A percentile compares a stretch with the other conserved stretches of the same genome.
Conservation (phyloP, 2,888 invertebrate genomes). For the Troides aeacus region DNA sequence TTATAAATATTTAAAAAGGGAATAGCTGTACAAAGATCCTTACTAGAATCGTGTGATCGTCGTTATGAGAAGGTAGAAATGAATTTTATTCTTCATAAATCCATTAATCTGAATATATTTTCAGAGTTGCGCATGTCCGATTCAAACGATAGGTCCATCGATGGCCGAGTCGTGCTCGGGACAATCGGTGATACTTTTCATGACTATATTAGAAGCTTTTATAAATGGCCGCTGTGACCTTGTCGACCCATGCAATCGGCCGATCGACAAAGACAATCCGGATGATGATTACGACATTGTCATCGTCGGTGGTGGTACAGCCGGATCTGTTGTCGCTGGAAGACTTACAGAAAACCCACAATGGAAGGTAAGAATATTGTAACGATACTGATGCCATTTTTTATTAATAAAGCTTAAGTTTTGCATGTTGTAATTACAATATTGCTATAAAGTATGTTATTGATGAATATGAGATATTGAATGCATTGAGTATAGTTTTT, state of each 20-base stretch:
- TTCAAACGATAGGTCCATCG: constrained; percentile 78
- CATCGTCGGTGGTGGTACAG: constrained; percentile 84
- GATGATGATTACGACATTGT: constrained; percentile 83
- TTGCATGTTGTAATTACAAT: background rate
- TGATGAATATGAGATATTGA: too few relatives aligned
- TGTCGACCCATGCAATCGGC: constrained; percentile 81
- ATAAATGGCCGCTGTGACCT: constrained; percentile 80
- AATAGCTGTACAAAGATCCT: too few relatives aligned
- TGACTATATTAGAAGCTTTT: constrained; percentile 82
- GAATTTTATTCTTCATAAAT: background rate
- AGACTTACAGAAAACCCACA: constrained; percentile 83
- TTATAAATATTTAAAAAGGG: too few relatives aligned
- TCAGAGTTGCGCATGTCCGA: constrained; percentile 78
- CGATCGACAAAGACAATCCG: constrained; percentile 58
- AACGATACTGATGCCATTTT: background rate
- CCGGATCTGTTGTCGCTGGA: constrained; percentile 82
- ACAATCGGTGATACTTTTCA: constrained; percentile 80
- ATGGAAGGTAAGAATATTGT: constrained; percentile 77
- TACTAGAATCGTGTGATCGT: too few relatives aligned
- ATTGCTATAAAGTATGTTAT: too few relatives aligned
- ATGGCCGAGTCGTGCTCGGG: constrained; percentile 80
- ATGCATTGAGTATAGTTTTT: too few relatives aligned
- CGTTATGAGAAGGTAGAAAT: too few relatives aligned
- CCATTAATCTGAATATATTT: constrained; percentile 10
- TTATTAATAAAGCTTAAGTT: background rate